Percentiles rank a stretch among this genome's conserved stretches.
Evolutionary conservation across 1,140 invertebrate genomes (phyloP).

Genomic region (Aethina tumida): DNA sequence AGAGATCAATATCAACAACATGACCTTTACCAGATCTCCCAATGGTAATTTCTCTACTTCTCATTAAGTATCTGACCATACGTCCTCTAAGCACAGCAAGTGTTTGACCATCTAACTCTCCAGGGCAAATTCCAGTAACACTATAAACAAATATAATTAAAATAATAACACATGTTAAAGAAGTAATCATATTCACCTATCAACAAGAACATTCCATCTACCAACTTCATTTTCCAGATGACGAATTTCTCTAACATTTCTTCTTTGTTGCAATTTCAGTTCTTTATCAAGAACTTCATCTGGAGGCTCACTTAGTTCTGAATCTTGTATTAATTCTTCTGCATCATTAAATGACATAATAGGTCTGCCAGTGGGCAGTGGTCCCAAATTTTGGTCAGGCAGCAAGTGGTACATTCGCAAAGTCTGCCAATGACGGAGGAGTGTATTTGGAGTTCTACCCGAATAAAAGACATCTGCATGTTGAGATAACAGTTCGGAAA

Average conservation of each 20-base stretch:
- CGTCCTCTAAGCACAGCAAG: slow-evolving; percentile 86
- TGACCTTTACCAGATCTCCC: slow-evolving; percentile 84
- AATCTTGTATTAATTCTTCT: slow-evolving; percentile 80
- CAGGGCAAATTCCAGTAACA: slow-evolving; percentile 60
- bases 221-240: slow-evolving; percentile 76
- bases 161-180: neutral
- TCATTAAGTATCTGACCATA: slow-evolving; percentile 88
- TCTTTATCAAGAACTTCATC: slow-evolving; percentile 60
- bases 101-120: slow-evolving; percentile 84
- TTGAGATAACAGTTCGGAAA: slow-evolving; percentile 78
- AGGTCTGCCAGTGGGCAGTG: slow-evolving; percentile 46
- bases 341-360: slow-evolving; percentile 84
- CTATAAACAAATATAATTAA: slow-evolving; percentile 1
- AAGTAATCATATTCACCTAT: slow-evolving; percentile 55
- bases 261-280: slow-evolving; percentile 42
- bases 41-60: slow-evolving; percentile 90
- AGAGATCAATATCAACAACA: slow-evolving; percentile 87
- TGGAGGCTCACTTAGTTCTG: slow-evolving; percentile 65
- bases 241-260: slow-evolving; percentile 74
- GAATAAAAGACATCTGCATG: slow-evolving; percentile 80
- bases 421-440: slow-evolving; percentile 84
- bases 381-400: slow-evolving; percentile 74
- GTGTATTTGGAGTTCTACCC: slow-evolving; percentile 72
- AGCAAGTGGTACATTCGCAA: slow-evolving; percentile 90
- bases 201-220: slow-evolving; percentile 90